Percentiles rank a stretch among this genome's conserved stretches.
phyloP scores from a whole-genome alignment of 2,888 invertebrate genomes.

The Pseudanteris insignis region DNA sequence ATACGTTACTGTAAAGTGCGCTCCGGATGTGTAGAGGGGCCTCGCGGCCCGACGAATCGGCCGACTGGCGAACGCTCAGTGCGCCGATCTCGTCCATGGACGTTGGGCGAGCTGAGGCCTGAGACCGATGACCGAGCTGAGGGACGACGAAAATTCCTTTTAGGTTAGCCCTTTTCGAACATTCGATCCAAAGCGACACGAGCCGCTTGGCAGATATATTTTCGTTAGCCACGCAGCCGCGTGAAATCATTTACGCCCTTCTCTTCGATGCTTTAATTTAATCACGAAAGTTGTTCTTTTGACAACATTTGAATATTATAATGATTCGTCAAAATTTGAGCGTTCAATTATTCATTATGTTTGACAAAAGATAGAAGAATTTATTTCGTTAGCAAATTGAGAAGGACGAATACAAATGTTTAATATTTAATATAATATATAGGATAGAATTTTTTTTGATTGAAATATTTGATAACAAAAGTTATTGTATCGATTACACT shows the following conservation, averaged over 20 bases:
- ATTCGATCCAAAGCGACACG: slow-evolving; percentile 26
- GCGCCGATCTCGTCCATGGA: slow-evolving; percentile 43
- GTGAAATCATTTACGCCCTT: not conserved
- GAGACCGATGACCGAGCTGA: slow-evolving; percentile 41
- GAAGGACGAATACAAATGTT: too few species aligned
- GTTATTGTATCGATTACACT: too few species aligned
- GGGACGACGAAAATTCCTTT: slow-evolving; percentile 43
- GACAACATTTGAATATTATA: too few species aligned
- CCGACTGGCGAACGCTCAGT: slow-evolving; percentile 36
- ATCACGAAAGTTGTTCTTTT: too few species aligned
- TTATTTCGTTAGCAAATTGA: too few species aligned
- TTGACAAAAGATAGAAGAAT: too few species aligned
- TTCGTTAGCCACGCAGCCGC: slow-evolving; percentile 16
- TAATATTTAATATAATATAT: too few species aligned
- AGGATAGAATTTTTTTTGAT: too few species aligned
- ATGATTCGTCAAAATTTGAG: too few species aligned
- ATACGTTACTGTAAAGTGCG: slow-evolving; percentile 33
- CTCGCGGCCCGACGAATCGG: slow-evolving; percentile 35
- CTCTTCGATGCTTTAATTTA: not conserved
- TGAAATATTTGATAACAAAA: too few species aligned
- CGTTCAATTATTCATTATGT: too few species aligned
- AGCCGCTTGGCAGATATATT: slow-evolving; percentile 31
- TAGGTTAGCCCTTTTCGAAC: slow-evolving; percentile 37
- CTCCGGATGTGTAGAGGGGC: slow-evolving; percentile 41
- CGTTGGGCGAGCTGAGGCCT: slow-evolving; percentile 37